Evolutionary conservation across 2,888 invertebrate species (phyloP), one percentile per base, ranked within the genome.

Genomic region (Cheilosia vulpina): DNA sequence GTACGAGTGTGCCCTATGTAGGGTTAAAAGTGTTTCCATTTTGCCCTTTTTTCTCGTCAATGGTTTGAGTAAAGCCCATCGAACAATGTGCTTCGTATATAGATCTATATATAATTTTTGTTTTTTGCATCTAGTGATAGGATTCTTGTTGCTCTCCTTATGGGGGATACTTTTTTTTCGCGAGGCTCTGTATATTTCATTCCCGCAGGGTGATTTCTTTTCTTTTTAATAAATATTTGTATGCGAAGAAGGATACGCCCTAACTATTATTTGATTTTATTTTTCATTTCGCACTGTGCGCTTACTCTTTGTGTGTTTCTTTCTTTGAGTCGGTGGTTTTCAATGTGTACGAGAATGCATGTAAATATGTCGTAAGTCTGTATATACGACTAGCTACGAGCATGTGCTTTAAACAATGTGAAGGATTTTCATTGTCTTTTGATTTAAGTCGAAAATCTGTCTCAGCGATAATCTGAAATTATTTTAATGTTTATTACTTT

Each of bases 181-280:
- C 77, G 81, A 72, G 45, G 45, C 53, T 53, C 55, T 66, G 27
- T 21, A 50, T 63, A 76, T 66, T 55, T 1, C 57, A 63, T 50
- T 57, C 34, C 57, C 52, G 65, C 41, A 58, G 53, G 45, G 31
- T 31, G 47, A 13, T 73, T 80, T 72, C 45, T 58, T 73, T 84
- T 71, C 27, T 62, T 85, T 79, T 75, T 72, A 60, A 69, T 62
- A 69, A 85, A 72, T 76, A 66, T 77, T 72, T 71, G 68, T 50
- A 62, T 76, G 50, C 72, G 57, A 68, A 77, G 57, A 68, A 77
- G 85, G 85, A 76, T 81, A 85, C 85, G 85, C 85, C 85, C 85
- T 81, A 77, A 76, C 85, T 72, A 76, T 81, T 68, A 72, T 85
- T 81, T 72, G 76, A 63, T 77, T 85, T 72, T 68, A 68, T 85